Evolutionary conservation across 1,140 invertebrate genomes (phyloP).

Genomic region (Zaprionus ghesquierei): DNA sequence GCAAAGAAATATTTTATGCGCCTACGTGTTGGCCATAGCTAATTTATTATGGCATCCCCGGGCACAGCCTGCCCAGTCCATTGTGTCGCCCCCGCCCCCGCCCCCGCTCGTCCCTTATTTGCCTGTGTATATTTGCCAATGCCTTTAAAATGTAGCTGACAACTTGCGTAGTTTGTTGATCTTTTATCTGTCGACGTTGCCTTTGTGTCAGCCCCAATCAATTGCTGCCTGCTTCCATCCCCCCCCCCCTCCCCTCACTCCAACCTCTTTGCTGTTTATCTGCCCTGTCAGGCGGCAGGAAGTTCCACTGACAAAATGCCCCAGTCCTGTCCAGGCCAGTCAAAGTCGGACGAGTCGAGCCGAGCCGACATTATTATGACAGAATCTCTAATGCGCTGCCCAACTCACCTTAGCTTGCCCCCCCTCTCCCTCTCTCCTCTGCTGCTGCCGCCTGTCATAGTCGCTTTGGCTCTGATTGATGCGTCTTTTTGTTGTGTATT

Average conservation of each 20-base stretch:
- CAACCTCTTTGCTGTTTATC: slow-evolving; percentile 38
- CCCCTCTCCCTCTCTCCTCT: background rate
- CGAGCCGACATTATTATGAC: slow-evolving; percentile 34
- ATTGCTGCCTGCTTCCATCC: slow-evolving; percentile 25
- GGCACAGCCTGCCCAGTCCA: background rate
- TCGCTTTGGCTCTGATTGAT: slow-evolving; percentile 44
- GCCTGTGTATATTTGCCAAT: slow-evolving; percentile 4
- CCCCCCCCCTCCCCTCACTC: too few relatives aligned
- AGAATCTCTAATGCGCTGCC: slow-evolving; percentile 11
- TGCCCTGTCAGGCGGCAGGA: slow-evolving; percentile 46
- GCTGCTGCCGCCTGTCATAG: slow-evolving; percentile 33
- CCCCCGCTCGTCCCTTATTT: background rate
- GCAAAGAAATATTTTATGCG: slow-evolving; percentile 59
- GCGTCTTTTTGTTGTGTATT: slow-evolving; percentile 32
- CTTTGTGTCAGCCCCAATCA: slow-evolving; percentile 61
- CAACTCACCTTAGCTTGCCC: background rate
- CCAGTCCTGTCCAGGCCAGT: background rate
- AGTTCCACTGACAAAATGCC: slow-evolving; percentile 61
- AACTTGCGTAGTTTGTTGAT: slow-evolving; percentile 45
- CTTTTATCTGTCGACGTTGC: slow-evolving; percentile 38
- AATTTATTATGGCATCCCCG: slow-evolving; percentile 64
- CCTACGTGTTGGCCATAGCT: slow-evolving; percentile 72
- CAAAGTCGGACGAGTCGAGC: too few relatives aligned
- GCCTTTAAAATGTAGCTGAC: slow-evolving; percentile 57
- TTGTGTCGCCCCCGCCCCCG: background rate